phyloP scores from a whole-genome alignment of 2,888 invertebrate species.

The Drosophila anomelani region DNA sequence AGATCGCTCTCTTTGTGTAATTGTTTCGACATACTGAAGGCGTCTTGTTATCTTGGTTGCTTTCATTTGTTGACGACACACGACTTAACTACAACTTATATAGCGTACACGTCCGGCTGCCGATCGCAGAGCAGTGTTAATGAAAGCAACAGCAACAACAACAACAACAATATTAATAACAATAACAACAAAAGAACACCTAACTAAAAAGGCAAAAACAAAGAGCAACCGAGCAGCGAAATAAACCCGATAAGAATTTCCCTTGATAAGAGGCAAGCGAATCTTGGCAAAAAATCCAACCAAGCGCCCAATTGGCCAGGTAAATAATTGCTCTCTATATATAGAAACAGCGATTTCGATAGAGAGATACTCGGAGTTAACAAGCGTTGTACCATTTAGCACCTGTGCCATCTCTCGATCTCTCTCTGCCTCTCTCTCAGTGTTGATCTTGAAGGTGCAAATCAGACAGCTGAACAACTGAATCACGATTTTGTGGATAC shows the following conservation, averaged over 20 bases:
- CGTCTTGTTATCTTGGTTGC: conserved; percentile 37
- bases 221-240: conserved; percentile 1
- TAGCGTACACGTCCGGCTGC: conserved; percentile 27
- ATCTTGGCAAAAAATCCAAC: conserved; percentile 5
- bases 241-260: conserved; percentile 17
- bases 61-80: conserved; percentile 40
- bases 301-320: conserved; percentile 12
- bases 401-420: background rate
- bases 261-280: conserved; percentile 1
- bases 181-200: conserved; percentile 2
- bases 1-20: conserved; percentile 36
- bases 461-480: conserved; percentile 4
- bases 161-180: conserved; percentile 1
- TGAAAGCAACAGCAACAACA: conserved; percentile 19
- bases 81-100: conserved; percentile 34
- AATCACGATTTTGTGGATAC: conserved; percentile 6
- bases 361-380: background rate
- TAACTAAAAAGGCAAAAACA: conserved; percentile 15
- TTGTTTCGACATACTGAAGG: conserved; percentile 39
- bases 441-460: conserved; percentile 2
- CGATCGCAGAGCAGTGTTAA: conserved; percentile 25
- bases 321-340: conserved; percentile 13
- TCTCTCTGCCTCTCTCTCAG: background rate
- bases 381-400: conserved; percentile 9
- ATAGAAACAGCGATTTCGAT: background rate